Conservation (phyloP, 2,797 vertebrate species). For the Pelobates cultripes region DNA sequence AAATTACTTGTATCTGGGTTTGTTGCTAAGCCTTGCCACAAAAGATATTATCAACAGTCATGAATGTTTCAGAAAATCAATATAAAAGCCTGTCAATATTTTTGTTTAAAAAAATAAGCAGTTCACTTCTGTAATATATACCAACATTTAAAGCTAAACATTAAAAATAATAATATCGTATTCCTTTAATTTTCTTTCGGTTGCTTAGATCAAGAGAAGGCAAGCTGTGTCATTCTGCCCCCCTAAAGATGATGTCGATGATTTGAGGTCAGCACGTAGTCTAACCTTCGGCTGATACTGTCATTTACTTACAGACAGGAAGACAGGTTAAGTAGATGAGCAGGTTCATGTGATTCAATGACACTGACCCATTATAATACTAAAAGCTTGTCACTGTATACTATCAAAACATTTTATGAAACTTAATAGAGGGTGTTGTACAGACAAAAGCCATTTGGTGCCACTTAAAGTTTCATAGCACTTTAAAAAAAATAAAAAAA, state of each 20-base stretch:
- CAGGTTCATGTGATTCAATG: constrained; percentile 8
- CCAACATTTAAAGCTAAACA: no score
- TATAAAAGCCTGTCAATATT: no score
- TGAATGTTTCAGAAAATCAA: no score
- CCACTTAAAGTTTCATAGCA: constrained; percentile 36
- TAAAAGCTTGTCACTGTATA: constrained; percentile 20
- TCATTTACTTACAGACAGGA: neutral
- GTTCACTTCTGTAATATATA: no score
- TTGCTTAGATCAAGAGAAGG: no score
- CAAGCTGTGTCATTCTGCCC: neutral
- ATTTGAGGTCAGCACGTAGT: neutral
- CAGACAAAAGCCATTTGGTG: constrained; percentile 13
- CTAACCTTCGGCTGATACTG: neutral
- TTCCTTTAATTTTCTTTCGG: no score
- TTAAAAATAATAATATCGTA: no score
- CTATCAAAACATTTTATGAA: constrained; percentile 25
- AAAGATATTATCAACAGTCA: no score
- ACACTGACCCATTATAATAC: neutral
- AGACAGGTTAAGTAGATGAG: constrained; percentile 21
- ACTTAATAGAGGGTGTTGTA: constrained; percentile 31
- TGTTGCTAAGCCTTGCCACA: no score
- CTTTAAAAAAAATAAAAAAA: constrained; percentile 15
- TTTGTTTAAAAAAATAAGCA: no score
- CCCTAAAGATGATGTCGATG: neutral
- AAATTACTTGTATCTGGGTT: no score